Evolutionary conservation across 2,888 invertebrate genomes (phyloP), one percentile per base, ranked within the genome.

Genomic region (Scaptomyza polygonia): DNA sequence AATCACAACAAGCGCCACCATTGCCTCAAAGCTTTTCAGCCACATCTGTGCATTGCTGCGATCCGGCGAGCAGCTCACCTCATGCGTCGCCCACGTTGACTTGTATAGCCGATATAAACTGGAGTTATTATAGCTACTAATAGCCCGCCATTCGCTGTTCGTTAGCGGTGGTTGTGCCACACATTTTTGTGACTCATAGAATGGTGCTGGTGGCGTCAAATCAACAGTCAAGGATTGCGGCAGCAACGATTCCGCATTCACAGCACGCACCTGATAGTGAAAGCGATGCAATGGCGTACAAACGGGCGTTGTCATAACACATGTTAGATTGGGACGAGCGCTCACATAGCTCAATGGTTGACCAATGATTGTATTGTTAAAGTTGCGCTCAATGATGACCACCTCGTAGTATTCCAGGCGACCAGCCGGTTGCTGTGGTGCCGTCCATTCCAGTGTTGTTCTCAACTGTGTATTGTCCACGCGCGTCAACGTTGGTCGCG

Each of bases 351-450:
- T 89, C 16, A 79, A 73, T 8, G 72, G 67, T 3, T 75, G 65
- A 3, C 63, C 69, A 5, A 82, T 45, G 1, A 81, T 25, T n/a
- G 79, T 72, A 11, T 88, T 84, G 36, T 88, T 83, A 1, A 63
- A 44, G 55, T 77, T 48, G 56, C 55, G n/a, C 56, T 89, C 55
- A 11, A 49, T 67, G 3, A 90, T 77, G 3, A 68, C 59, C 39
- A 95, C 91, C 90, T 95, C 93, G 82, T 94, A 95, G 45, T 90
- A 91, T 69, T 94, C 93, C 0, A 94, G 87, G 16, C 92, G 92
- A 2, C 94, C 95, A 8, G 93, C 93, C 21, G 93, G 91, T 43
- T 87, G 85, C 16, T 78, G 70, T 5, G 95, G 95, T 43, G 87
- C 88, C 4, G 90, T 83, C 95, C 95, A 95, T 34, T 85, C 56